Base-by-base conservation (phyloP, 2,113 vertebrate genomes). In the Promerops cafer region DNA sequence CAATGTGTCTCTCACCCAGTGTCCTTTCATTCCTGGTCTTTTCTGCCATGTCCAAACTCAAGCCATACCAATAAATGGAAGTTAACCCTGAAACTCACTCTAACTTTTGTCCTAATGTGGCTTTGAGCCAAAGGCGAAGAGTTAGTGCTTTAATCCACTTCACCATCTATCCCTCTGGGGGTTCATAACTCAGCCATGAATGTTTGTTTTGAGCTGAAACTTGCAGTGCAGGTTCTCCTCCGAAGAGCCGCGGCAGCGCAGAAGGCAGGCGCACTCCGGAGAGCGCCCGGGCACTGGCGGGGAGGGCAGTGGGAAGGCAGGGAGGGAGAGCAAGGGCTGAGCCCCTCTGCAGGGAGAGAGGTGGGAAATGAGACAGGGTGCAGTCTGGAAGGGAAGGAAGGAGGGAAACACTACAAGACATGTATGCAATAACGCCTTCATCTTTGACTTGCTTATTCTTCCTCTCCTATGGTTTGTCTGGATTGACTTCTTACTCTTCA, bases 171-270 rank as follows among this genome's bases (percentile, higher is more conserved):
- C 81, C 94, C 87, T 95, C 94, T 87, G 94, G 91, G 93, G 68
- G 70, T 96, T 95, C 94, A 94, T 96, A 97, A 94, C 94, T 92
- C 94, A 96, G 57, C 66, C 78, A 93, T 97, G 75, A 96, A 90
- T 89, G 83, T 81, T 97, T 97, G 93, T 95, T 96, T 95, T 93
- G 86, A 97, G 95, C 80, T 89, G 66, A 97, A 98, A 97, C 92
- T 90, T 92, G 92, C 54, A 76, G 49, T 89, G 90, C 90, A 96
- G 93, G 92, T 97, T 98, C 91, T 96, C 40, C 39, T 22, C 83
- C 56, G 60, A 88, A 35, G 64, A 47, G 77, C 57, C 3, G 10
- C 0, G 2, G 96, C 68, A 74, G 82, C 63, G 85, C 8, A 6
- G 84, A 33, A 39, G 93, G 82, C 65, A 52, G 87, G 20, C 0